A percentile compares a stretch with the other conserved stretches of the same genome.
Evolutionary conservation across 2,797 vertebrate species (phyloP).

Genomic region (Rhabdomys pumilio): DNA sequence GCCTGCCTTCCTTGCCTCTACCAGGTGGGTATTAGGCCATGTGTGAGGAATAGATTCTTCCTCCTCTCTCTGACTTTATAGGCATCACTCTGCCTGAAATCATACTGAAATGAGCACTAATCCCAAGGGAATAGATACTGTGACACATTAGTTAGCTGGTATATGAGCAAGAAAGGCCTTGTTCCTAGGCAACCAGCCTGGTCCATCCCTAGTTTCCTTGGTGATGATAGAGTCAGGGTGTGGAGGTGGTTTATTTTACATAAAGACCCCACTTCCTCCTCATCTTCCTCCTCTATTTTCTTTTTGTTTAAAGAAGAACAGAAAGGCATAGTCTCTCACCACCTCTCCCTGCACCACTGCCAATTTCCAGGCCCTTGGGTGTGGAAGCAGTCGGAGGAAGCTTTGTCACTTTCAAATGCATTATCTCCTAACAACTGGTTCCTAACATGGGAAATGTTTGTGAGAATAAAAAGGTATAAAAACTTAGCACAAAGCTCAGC

Average conservation of each 20-base stretch:
- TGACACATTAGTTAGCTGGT: conserved; percentile 36
- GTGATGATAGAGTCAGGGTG: conserved; percentile 41
- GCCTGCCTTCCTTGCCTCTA: background rate
- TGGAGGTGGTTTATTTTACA: conserved; percentile 73
- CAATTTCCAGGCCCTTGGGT: conserved; percentile 34
- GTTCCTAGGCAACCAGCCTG: conserved; percentile 76
- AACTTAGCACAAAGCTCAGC: conserved; percentile 3
- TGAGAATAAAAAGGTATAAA: background rate
- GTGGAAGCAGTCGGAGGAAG: background rate
- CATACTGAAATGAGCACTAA: conserved; percentile 47
- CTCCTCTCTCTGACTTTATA: background rate
- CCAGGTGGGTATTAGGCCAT: background rate
- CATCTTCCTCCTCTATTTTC: background rate
- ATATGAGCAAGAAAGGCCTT: conserved; percentile 34
- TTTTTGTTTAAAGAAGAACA: conserved; percentile 29
- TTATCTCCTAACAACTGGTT: background rate
- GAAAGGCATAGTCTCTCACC: background rate
- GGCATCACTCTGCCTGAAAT: conserved; percentile 34
- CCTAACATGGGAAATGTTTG: background rate
- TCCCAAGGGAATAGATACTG: conserved; percentile 4
- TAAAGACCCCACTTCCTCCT: conserved; percentile 47
- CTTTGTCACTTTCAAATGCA: background rate
- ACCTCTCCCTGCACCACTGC: background rate
- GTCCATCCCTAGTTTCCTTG: conserved; percentile 72
- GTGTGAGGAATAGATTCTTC: background rate